A percentile compares a stretch with the other conserved stretches of the same genome.
phyloP scores from a whole-genome alignment of 92 coral and sea anemone species.

The Paragorgia papillata region DNA sequence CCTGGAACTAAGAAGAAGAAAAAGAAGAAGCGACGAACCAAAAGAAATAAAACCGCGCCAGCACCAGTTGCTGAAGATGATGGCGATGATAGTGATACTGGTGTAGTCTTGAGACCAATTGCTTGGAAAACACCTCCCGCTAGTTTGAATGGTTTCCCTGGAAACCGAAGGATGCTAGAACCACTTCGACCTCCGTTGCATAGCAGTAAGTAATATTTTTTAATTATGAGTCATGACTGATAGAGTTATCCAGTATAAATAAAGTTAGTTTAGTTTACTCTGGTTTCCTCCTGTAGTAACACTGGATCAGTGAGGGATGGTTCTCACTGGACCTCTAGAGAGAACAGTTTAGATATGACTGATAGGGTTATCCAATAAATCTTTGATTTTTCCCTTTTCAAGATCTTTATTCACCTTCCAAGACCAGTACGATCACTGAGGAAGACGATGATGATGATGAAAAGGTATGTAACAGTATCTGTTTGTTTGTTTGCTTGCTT shows the following conservation, averaged over 20 bases:
- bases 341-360: not conserved
- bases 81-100: constrained; percentile 9
- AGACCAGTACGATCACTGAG: not conserved
- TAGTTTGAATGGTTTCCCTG: constrained; percentile 81
- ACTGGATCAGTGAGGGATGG: no score
- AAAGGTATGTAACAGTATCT: constrained; percentile 6
- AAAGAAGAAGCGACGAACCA: constrained; percentile 76
- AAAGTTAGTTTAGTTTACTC: no score
- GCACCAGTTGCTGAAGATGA: constrained; percentile 57
- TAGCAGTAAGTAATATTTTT: constrained; percentile 4
- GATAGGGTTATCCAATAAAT: not conserved
- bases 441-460: constrained; percentile 9
- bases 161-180: constrained; percentile 71
- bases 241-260: no score
- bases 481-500: no score
- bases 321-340: no score
- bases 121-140: constrained; percentile 83
- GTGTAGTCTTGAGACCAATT: constrained; percentile 39
- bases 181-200: constrained; percentile 64
- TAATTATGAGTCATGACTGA: not conserved
- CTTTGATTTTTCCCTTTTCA: not conserved
- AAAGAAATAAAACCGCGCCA: constrained; percentile 69
- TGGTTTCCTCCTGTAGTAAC: no score
- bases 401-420: constrained; percentile 27
- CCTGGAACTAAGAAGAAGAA: constrained; percentile 51